A percentile compares a stretch with the other conserved stretches of the same genome.
Conservation (phyloP, 1,140 invertebrate genomes). For the Andrena cerasifolii region DNA sequence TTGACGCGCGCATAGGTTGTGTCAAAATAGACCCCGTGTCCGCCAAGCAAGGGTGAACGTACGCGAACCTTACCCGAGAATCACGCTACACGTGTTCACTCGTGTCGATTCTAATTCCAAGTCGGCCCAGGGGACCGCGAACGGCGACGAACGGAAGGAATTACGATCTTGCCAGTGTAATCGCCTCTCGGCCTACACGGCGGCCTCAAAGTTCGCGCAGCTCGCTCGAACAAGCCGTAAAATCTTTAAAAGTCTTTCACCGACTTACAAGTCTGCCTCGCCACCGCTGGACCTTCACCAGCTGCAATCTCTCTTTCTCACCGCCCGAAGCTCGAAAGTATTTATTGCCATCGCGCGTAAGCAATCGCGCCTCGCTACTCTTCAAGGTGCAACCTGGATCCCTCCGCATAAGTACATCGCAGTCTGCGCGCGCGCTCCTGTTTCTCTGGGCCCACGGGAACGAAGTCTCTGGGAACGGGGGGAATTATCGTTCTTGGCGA, state of each 20-base stretch:
- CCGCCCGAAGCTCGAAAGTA: constrained; percentile 35
- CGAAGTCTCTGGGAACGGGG: constrained; percentile 24
- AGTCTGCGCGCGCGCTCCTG: neutral
- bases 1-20: too few relatives aligned
- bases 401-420: neutral
- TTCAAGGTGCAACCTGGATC: constrained; percentile 40
- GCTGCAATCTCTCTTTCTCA: constrained; percentile 48
- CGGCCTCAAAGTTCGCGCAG: constrained; percentile 36
- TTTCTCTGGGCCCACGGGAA: constrained; percentile 27
- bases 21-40: too few relatives aligned
- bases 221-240: constrained; percentile 28
- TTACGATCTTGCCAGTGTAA: constrained; percentile 38
- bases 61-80: too few relatives aligned
- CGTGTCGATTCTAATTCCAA: constrained; percentile 17
- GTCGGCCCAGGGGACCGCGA: neutral
- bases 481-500: neutral
- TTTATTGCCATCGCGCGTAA: constrained; percentile 53
- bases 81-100: constrained; percentile 7
- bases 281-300: constrained; percentile 33
- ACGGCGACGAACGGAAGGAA: constrained; percentile 10
- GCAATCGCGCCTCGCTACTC: constrained; percentile 32
- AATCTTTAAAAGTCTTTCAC: constrained; percentile 57
- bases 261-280: constrained; percentile 22
- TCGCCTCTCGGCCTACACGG: constrained; percentile 7
- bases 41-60: too few relatives aligned